Evolutionary conservation across 2,797 vertebrate genomes (phyloP).

Genomic region (Acanthiza pusilla): DNA sequence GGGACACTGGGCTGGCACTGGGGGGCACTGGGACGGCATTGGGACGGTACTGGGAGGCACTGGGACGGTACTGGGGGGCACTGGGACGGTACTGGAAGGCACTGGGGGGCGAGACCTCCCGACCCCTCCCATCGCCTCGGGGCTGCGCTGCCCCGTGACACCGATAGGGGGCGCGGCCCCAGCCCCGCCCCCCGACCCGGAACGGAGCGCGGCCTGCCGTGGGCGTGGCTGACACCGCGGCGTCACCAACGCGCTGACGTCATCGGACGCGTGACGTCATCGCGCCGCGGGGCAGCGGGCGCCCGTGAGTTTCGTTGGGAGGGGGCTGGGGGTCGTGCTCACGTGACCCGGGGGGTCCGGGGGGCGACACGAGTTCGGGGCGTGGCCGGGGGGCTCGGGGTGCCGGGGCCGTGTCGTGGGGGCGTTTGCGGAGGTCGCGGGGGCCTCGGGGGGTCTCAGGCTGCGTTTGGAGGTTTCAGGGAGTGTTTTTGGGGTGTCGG

Average conservation of each 20-base stretch:
- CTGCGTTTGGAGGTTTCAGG: background rate
- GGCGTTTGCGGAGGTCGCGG: background rate
- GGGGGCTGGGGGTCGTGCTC: background rate
- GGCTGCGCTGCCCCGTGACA: background rate
- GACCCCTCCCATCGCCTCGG: background rate
- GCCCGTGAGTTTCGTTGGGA: background rate
- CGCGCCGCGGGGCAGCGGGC: background rate
- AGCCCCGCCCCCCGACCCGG: background rate
- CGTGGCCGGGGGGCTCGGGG: no score
- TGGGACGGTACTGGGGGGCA: no score
- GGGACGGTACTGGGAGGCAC: background rate
- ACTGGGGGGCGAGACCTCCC: background rate
- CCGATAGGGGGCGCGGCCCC: background rate
- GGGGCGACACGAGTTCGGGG: background rate
- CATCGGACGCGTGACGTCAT: background rate
- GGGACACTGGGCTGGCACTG: no score
- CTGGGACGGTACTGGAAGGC: no score
- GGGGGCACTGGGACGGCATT: no score
- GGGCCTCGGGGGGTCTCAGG: background rate
- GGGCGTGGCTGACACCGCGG: background rate
- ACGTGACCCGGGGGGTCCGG: background rate
- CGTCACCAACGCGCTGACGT: background rate
- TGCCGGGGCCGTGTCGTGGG: no score
- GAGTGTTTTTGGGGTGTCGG: background rate
- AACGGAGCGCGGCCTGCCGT: background rate